Evolutionary conservation across 2,113 vertebrate genomes (phyloP), one percentile per base, ranked within the genome.

Genomic region (Odocoileus virginianus): DNA sequence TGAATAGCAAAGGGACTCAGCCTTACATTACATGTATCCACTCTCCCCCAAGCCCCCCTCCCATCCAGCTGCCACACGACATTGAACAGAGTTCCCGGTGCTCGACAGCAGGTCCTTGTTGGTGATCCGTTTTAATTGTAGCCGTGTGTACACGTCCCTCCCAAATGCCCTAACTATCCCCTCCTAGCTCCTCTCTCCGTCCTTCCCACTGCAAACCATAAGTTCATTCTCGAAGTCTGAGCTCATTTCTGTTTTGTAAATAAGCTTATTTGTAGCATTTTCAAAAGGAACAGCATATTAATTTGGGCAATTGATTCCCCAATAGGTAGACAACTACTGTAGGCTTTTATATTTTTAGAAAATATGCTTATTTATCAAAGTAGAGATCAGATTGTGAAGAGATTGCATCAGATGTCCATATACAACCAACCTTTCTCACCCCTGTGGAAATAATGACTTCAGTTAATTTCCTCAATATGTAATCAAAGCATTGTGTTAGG

Each of bases 71-170:
- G 64, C 64, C n/a, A 21, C 0, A 2, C 2, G n/a, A 11, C n/a
- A 5, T 2, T 6, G n/a, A 36, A n/a, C 64, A 36, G 64, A 0
- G 17, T 1, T 71, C 9, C 64, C 19, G 11, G n/a, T 36, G 19
- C n/a, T 23, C 17, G 0, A 3, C 64, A 6, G 17, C 2, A 12
- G 64, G n/a, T 12, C n/a, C 64, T 71, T 36, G n/a, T 0, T 2
- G 19, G n/a, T 36, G 5, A 36, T 36, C n/a, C 5, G 0, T 36
- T 71, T 71, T 36, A 71, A 23, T 0, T 36, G 19, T 36, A 71
- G 64, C n/a, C 1, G n/a, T 12, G 0, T 36, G 64, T 71, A 6
- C n/a, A 23, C 2, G 0, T 71, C 9, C 64, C n/a, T 36, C n/a
- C 64, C 64, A 36, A 36, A 36, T 3, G 17, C 64, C 64, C 19